Evolutionary conservation across 1,140 invertebrate genomes (phyloP), one percentile per base, ranked within the genome.

Genomic region (Heliconius melpomene): DNA sequence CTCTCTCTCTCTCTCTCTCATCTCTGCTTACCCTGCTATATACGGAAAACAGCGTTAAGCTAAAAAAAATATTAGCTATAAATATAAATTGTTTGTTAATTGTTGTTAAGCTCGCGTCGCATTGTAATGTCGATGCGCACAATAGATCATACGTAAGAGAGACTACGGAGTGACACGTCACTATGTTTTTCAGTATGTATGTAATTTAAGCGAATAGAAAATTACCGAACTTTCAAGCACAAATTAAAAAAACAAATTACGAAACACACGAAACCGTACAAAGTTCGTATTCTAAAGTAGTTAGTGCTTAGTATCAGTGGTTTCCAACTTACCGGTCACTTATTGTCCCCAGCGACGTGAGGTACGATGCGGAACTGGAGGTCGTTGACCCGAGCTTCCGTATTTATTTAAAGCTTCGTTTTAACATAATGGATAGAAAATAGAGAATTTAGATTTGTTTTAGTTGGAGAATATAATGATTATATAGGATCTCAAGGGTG

Each of bases 291-390:
- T 66, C 26, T 66, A 29, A 16, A 66, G 11, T 29, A 66, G 26
- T 66, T 66, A 29, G 23, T 70, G 66, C 66, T 71, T 50, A 77
- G 75, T 70, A 77, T 66, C 36, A 70, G 23, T 29, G 60, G 60
- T 66, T 66, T 66, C 71, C n/a, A 76, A 66, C 32, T 66, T 76
- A 77, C 75, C 75, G 60, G 60, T 66, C 60, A 66, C 60, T 66
- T 70, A 77, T 77, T 66, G 60, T 76, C 60, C 60, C 20, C 18
- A 66, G 54, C 50, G 46, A 74, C 40, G 73, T 76, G 29, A 66
- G 60, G 38, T 50, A 70, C 57, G 60, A 76, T 76, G 74, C 74
- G 74, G 74, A 75, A 75, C 23, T 66, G 11, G 3, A 75, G 74
- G 54, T n/a, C 57, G 74, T 66, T 66, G 74, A 29, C 74, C 57